phyloP scores from a whole-genome alignment of 2,797 vertebrate genomes.

The Sebastiscus tertius region DNA sequence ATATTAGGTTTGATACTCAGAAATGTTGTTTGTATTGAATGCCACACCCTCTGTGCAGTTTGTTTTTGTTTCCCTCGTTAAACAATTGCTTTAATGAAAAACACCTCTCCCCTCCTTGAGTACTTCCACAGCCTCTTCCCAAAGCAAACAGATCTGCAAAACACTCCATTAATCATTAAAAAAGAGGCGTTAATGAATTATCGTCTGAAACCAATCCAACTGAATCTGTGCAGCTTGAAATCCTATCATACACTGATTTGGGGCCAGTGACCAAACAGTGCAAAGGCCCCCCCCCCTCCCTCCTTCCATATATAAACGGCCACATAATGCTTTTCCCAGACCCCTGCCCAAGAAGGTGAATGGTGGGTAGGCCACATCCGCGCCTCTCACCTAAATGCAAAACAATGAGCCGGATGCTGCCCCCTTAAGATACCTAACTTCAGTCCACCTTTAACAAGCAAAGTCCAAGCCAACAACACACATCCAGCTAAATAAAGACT shows the following conservation, averaged over 20 bases:
- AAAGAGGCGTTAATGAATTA: slow-evolving; percentile 32
- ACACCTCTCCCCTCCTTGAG: slow-evolving; percentile 4
- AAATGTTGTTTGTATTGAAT: slow-evolving; percentile 44
- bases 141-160: slow-evolving; percentile 64
- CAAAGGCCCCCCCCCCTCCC: slow-evolving; percentile 25
- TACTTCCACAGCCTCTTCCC: slow-evolving; percentile 55
- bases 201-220: slow-evolving; percentile 42
- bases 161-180: slow-evolving; percentile 56
- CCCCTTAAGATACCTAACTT: slow-evolving; percentile 28
- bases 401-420: slow-evolving; percentile 78
- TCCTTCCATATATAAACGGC: slow-evolving; percentile 4
- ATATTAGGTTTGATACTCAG: not conserved
- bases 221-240: slow-evolving; percentile 62
- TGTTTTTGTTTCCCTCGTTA: slow-evolving; percentile 53
- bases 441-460: slow-evolving; percentile 50
- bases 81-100: slow-evolving; percentile 56
- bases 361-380: slow-evolving; percentile 46
- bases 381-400: slow-evolving; percentile 71
- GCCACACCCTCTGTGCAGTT: slow-evolving; percentile 7
- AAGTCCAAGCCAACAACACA: slow-evolving; percentile 28
- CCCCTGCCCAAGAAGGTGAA: slow-evolving; percentile 62
- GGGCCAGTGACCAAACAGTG: slow-evolving; percentile 10
- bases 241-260: slow-evolving; percentile 39
- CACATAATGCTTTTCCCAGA: slow-evolving; percentile 64
- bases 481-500: slow-evolving; percentile 57